phyloP scores from a whole-genome alignment of 2,888 invertebrate species.

The Polyploca ridens region DNA sequence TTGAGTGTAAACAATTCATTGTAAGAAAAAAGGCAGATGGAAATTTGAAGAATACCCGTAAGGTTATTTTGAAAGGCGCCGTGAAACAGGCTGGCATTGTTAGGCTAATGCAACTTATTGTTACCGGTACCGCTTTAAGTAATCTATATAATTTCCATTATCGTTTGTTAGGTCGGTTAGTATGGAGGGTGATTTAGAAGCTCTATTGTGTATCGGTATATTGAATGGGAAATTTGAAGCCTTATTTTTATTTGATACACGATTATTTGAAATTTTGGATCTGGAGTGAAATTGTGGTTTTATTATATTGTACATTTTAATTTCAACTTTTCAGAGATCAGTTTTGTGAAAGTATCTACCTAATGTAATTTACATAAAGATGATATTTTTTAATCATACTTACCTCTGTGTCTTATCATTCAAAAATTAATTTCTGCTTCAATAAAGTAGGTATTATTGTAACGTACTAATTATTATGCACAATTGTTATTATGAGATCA shows the following conservation, averaged over 20 bases:
- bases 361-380: too few species aligned
- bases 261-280: not conserved
- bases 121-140: constrained; percentile 31
- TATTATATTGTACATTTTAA: too few species aligned
- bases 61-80: constrained; percentile 18
- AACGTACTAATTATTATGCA: too few species aligned
- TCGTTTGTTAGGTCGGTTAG: constrained; percentile 14
- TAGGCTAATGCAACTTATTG: constrained; percentile 55
- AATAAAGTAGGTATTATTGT: too few species aligned
- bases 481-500: too few species aligned
- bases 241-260: constrained; percentile 5
- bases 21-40: constrained; percentile 16
- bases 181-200: constrained; percentile 6
- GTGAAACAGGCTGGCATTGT: constrained; percentile 39
- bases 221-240: not conserved
- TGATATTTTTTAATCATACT: too few species aligned
- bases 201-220: not conserved
- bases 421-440: too few species aligned
- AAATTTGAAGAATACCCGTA: constrained; percentile 23
- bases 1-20: constrained; percentile 30
- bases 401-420: too few species aligned
- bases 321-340: too few species aligned
- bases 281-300: too few species aligned
- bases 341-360: too few species aligned
- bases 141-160: constrained; percentile 45